phyloP scores from a whole-genome alignment of 2,113 vertebrate species.

The Morone saxatilis region DNA sequence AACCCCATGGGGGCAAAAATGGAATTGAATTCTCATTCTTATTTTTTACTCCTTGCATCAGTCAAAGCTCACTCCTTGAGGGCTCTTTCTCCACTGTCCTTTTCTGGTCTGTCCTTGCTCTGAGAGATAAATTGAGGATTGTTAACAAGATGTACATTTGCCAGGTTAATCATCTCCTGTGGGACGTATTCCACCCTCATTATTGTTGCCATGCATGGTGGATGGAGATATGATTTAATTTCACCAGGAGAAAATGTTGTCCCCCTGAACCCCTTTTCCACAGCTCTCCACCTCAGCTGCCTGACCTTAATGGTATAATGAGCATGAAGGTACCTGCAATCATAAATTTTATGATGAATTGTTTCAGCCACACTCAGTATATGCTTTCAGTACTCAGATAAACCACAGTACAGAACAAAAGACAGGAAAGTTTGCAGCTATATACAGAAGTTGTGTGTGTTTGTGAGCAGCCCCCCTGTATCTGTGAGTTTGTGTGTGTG shows the following conservation, averaged over 20 bases:
- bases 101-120: constrained; percentile 34
- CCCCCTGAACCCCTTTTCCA: background rate
- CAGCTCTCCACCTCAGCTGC: constrained; percentile 20
- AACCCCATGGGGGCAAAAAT: constrained; percentile 30
- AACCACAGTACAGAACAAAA: constrained; percentile 5
- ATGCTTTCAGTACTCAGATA: background rate
- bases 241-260: constrained; percentile 17
- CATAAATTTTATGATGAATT: constrained; percentile 13
- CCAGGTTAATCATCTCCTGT: constrained; percentile 51
- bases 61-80: constrained; percentile 30
- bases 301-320: constrained; percentile 27
- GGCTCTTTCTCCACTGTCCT: constrained; percentile 1
- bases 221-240: constrained; percentile 38
- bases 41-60: constrained; percentile 30
- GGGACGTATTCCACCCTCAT: constrained; percentile 40
- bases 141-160: constrained; percentile 53
- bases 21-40: constrained; percentile 39
- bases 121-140: constrained; percentile 28
- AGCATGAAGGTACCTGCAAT: constrained; percentile 13
- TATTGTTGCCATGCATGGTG: constrained; percentile 32
- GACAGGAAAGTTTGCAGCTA: constrained; percentile 25
- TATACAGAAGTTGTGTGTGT: constrained; percentile 34
- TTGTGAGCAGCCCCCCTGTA: constrained; percentile 12
- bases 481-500: constrained; percentile 6
- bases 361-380: constrained; percentile 9